Evolutionary conservation across 1,140 invertebrate genomes (phyloP).

Genomic region (Tetragonula clypearis): DNA sequence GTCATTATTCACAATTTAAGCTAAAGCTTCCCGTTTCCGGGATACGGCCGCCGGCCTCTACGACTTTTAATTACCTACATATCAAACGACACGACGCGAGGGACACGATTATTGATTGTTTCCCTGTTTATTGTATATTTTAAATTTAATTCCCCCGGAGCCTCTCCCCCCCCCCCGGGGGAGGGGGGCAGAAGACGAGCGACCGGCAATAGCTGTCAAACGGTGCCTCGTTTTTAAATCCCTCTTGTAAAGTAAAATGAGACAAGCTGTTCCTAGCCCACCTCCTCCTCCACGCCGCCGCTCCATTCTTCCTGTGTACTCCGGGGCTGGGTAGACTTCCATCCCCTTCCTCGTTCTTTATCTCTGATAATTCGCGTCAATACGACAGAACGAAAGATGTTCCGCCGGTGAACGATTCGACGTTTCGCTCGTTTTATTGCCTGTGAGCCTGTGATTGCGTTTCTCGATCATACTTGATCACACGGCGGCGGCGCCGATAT

Average conservation of each 20-base stretch:
- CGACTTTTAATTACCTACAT: slow-evolving; percentile 81
- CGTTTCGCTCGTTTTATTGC: slow-evolving; percentile 68
- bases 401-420: slow-evolving; percentile 52
- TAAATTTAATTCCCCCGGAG: slow-evolving; percentile 79
- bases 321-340: slow-evolving; percentile 30
- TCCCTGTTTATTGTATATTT: slow-evolving; percentile 82
- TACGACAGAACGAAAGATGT: slow-evolving; percentile 52
- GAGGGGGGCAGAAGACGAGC: slow-evolving; percentile 49
- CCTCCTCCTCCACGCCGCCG: not conserved
- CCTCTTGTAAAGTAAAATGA: slow-evolving; percentile 80
- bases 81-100: slow-evolving; percentile 68
- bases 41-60: slow-evolving; percentile 18
- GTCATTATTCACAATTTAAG: slow-evolving; percentile 67
- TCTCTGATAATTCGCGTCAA: slow-evolving; percentile 68
- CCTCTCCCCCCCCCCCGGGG: slow-evolving; percentile 12
- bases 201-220: slow-evolving; percentile 80
- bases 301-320: not conserved
- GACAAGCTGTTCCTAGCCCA: slow-evolving; percentile 69
- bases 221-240: slow-evolving; percentile 81
- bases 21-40: slow-evolving; percentile 36
- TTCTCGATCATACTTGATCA: slow-evolving; percentile 18
- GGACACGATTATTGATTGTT: slow-evolving; percentile 79
- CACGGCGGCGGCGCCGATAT: not conserved
- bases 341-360: slow-evolving; percentile 51
- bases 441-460: slow-evolving; percentile 58